A percentile compares a stretch with the other conserved stretches of the same genome.
phyloP scores from a whole-genome alignment of 1,140 invertebrate species.

The Apocrypta bakeri region DNA sequence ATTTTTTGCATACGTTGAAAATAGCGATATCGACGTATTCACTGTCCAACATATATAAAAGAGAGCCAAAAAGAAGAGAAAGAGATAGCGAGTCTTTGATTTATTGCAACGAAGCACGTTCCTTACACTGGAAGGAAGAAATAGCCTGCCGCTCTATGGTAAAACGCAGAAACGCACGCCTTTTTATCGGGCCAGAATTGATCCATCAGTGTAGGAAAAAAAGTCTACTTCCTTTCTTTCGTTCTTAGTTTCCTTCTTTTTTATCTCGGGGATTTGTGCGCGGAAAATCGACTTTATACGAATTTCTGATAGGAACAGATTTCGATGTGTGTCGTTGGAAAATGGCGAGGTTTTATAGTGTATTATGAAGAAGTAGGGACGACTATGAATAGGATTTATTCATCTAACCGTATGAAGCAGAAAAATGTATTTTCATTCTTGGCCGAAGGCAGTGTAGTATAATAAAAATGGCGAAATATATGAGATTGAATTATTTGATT shows the following conservation, averaged over 20 bases:
- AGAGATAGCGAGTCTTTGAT: conserved; percentile 20
- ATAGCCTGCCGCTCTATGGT: conserved; percentile 10
- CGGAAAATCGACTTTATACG: conserved; percentile 7
- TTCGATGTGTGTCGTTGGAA: neutral
- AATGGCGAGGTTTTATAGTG: neutral
- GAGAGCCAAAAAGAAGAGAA: neutral
- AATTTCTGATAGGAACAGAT: neutral
- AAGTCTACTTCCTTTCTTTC: neutral
- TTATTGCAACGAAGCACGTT: conserved; percentile 29
- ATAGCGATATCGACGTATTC: conserved; percentile 17
- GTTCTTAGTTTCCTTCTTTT: neutral
- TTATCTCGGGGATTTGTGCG: neutral
- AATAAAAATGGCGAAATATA: too few relatives aligned
- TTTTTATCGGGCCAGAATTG: conserved; percentile 36
- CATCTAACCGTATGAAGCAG: neutral
- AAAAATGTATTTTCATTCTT: neutral
- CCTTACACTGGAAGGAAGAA: conserved; percentile 34
- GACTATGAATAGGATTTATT: neutral
- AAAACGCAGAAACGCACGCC: neutral
- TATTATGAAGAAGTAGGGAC: neutral
- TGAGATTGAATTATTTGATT: too few relatives aligned
- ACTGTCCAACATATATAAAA: neutral
- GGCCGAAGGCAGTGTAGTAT: too few relatives aligned
- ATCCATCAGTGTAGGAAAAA: conserved; percentile 11
- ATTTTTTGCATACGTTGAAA: neutral